A percentile compares a stretch with the other conserved stretches of the same genome.
These are phyloP conservation scores for Centrocercus urophasianus DNA, from an alignment of 2,113 vertebrate genomes.

Conservation along the genomic window DNA sequence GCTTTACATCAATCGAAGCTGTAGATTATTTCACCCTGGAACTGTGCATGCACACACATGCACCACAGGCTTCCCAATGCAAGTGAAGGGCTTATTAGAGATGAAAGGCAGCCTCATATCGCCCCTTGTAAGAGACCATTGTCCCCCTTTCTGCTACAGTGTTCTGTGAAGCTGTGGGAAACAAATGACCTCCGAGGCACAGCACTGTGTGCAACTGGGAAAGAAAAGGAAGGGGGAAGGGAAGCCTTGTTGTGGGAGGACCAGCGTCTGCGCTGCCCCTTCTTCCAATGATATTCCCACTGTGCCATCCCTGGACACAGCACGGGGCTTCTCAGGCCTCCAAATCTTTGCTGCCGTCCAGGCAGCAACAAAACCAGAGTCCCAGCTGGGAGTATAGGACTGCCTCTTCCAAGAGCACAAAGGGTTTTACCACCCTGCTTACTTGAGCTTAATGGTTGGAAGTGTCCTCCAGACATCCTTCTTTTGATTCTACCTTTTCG, in stretches of 20 bases:
- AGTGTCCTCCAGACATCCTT: background rate
- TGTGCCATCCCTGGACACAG: background rate
- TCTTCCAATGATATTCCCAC: conserved; percentile 16
- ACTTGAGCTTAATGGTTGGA: background rate
- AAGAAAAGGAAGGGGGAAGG: conserved; percentile 70
- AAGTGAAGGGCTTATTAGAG: conserved; percentile 81
- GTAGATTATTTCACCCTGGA: conserved; percentile 67
- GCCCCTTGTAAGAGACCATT: conserved; percentile 79
- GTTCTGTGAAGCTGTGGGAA: conserved; percentile 84
- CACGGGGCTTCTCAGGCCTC: background rate
- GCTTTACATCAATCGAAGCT: conserved; percentile 69
- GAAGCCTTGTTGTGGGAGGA: conserved; percentile 31
- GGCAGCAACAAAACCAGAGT: conserved; percentile 36
- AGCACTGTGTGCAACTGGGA: conserved; percentile 69
- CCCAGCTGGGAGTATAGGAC: background rate
- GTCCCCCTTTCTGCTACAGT: conserved; percentile 79
- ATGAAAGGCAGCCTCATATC: conserved; percentile 80
- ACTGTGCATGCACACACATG: conserved; percentile 50
- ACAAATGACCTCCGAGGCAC: conserved; percentile 83
- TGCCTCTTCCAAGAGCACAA: background rate
- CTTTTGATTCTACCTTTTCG: background rate
- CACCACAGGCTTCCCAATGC: conserved; percentile 65
- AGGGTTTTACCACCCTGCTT: background rate
- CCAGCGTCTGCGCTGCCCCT: background rate
- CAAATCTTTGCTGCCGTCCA: conserved; percentile 1